Conservation (phyloP, 2,888 invertebrate genomes). For the Alcis repandata region DNA sequence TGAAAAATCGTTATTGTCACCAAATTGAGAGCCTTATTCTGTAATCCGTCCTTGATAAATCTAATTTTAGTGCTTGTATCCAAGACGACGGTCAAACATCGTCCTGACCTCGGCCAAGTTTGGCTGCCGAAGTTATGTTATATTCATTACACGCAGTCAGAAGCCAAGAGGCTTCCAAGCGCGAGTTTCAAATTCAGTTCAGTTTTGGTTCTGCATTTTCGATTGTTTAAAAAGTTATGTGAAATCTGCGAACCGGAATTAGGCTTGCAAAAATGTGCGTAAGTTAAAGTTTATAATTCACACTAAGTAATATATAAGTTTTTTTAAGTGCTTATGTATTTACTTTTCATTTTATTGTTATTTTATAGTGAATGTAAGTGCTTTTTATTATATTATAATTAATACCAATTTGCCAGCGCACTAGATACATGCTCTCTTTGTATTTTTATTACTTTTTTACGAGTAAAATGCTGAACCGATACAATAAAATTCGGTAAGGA, state of each 20-base stretch:
- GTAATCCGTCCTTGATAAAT: conserved; percentile 50
- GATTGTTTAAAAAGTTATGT: neutral
- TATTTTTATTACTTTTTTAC: no score
- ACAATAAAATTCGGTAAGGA: no score
- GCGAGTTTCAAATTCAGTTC: conserved; percentile 18
- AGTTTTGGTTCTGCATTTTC: neutral
- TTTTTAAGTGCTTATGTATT: no score
- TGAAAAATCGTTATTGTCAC: conserved; percentile 24
- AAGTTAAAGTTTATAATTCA: no score
- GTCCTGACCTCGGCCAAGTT: conserved; percentile 61
- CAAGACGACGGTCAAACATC: conserved; percentile 63
- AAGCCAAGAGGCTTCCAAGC: conserved; percentile 37
- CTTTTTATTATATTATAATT: no score
- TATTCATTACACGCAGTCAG: conserved; percentile 54
- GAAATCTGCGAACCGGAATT: neutral
- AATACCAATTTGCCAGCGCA: no score
- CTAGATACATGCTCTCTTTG: no score
- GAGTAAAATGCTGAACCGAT: no score
- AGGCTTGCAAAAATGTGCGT: neutral
- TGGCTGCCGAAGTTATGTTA: conserved; percentile 40
- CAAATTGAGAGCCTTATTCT: conserved; percentile 22
- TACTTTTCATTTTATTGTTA: no score
- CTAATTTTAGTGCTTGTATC: conserved; percentile 53
- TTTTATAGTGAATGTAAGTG: no score
- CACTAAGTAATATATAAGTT: no score